Base-by-base conservation (phyloP, 2,797 vertebrate genomes). In the Podarcis siculus region DNA sequence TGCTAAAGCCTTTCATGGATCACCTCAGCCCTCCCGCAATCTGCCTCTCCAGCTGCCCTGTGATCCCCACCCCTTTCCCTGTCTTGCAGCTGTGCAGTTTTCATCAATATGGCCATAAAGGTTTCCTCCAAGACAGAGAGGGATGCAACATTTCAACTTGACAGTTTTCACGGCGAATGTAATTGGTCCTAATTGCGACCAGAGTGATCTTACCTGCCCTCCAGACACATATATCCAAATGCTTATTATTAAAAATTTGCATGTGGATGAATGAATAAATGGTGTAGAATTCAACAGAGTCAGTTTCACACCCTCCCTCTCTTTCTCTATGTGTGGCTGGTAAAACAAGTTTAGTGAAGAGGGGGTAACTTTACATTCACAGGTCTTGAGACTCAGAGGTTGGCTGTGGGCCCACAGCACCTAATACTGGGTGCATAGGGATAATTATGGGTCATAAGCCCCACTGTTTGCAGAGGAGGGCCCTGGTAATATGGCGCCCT, bases 11-110 rank as follows among this genome's bases (percentile, higher is more conserved):
- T 71, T 71, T n/a, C 30, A 45, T 17, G 37, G 25, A 82, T 45
- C 77, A 58, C 9, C 19, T 32, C 17, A 61, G 45, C 19, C 66
- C 32, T 80, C 49, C 25, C 25, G 27, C 8, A 15, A 37, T 69
- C 49, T 73, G 49, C 69, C 30, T 32, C 30, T 64, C 49, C 55
- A 66, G 30, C 35, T 45, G 37, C 55, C 55, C 32, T 25, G 30
- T 32, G 19, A 61, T 72, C 13, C 32, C 55, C 30, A 67, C 75
- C 61, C 61, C 61, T 64, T 61, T 61, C 1, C 79, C 30, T 45
- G 45, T 61, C 86, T 73, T 17, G 37, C 86, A 87, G 69, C 32
- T 81, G 69, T 73, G 67, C 49, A 61, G 3, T 87, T 81, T 87
- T 73, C 9, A 82, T 82, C 35, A 82, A 64, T 32, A 73, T 19